These are phyloP conservation scores for Drosophila lacicola DNA, from an alignment of 2,888 invertebrate genomes.

Conservation along the genomic window DNA sequence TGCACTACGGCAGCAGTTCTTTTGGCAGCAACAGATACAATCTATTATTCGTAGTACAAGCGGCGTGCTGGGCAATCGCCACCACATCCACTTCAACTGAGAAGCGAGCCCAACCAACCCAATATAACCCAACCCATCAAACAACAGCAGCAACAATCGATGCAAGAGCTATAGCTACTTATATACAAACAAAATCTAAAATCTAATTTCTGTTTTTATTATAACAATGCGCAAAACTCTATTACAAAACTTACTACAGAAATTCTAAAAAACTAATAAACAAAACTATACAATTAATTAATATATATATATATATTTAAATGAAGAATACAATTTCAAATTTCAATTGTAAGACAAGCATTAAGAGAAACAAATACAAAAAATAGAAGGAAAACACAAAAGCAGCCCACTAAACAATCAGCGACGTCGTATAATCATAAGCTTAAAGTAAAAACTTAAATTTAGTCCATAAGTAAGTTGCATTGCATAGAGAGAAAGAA, in stretches of 20 bases:
- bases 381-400: conserved; percentile 49
- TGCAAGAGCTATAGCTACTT: conserved; percentile 66
- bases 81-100: conserved; percentile 57
- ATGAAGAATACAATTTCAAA: conserved; percentile 37
- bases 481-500: conserved; percentile 56
- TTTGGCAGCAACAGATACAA: conserved; percentile 79
- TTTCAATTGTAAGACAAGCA: conserved; percentile 25
- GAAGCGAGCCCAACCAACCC: conserved; percentile 24
- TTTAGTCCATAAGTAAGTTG: conserved; percentile 65
- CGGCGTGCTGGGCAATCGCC: conserved; percentile 62
- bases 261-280: conserved; percentile 36
- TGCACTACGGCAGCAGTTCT: conserved; percentile 54
- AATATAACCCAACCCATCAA: conserved; percentile 50
- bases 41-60: conserved; percentile 77
- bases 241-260: conserved; percentile 27
- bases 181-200: conserved; percentile 22
- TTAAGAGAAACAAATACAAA: conserved; percentile 33
- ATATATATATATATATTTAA: conserved; percentile 22
- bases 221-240: conserved; percentile 13
- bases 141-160: conserved; percentile 71
- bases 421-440: conserved; percentile 77
- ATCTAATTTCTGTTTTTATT: conserved; percentile 26
- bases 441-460: conserved; percentile 77
- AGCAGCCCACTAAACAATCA: conserved; percentile 77
- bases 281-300: conserved; percentile 29